A percentile compares a stretch with the other conserved stretches of the same genome.
These are phyloP conservation scores for Seriola dumerili DNA, from an alignment of 2,113 vertebrate species.

Conservation along the genomic window DNA sequence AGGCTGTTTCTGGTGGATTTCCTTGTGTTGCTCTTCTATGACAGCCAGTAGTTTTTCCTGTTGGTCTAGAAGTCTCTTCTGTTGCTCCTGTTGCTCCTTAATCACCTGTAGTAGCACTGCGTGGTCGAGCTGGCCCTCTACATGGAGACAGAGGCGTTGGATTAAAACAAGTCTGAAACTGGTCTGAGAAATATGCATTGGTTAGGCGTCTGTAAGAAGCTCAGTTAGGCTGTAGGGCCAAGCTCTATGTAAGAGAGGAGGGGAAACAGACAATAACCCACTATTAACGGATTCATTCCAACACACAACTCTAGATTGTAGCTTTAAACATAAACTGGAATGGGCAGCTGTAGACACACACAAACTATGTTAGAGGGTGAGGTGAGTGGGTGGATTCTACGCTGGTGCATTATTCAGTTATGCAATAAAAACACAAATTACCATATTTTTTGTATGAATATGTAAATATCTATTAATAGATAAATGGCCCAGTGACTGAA, in stretches of 20 bases:
- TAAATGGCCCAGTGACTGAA: slow-evolving; percentile 6
- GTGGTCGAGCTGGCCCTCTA: slow-evolving; percentile 93
- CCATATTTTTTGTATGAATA: background rate
- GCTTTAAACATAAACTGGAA: slow-evolving; percentile 7
- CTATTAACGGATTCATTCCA: background rate
- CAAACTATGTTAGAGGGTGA: slow-evolving; percentile 56
- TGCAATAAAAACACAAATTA: background rate
- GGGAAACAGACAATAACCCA: background rate
- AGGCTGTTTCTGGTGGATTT: slow-evolving; percentile 92
- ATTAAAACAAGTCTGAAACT: slow-evolving; percentile 5
- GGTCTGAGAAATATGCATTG: background rate
- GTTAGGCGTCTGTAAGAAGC: slow-evolving; percentile 18
- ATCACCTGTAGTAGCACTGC: slow-evolving; percentile 94
- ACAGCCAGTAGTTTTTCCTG: slow-evolving; percentile 95
- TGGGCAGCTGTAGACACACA: slow-evolving; percentile 21
- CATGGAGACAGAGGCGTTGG: background rate
- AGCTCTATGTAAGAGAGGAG: slow-evolving; percentile 37
- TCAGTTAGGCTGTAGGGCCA: slow-evolving; percentile 23
- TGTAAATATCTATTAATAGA: background rate
- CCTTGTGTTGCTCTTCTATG: slow-evolving; percentile 97
- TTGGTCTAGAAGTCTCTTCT: slow-evolving; percentile 96
- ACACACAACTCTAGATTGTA: slow-evolving; percentile 15
- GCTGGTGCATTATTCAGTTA: background rate
- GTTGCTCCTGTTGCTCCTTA: slow-evolving; percentile 95
- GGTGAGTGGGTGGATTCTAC: slow-evolving; percentile 27